phyloP scores from a whole-genome alignment of 2,797 vertebrate species.

The Anas bernieri region DNA sequence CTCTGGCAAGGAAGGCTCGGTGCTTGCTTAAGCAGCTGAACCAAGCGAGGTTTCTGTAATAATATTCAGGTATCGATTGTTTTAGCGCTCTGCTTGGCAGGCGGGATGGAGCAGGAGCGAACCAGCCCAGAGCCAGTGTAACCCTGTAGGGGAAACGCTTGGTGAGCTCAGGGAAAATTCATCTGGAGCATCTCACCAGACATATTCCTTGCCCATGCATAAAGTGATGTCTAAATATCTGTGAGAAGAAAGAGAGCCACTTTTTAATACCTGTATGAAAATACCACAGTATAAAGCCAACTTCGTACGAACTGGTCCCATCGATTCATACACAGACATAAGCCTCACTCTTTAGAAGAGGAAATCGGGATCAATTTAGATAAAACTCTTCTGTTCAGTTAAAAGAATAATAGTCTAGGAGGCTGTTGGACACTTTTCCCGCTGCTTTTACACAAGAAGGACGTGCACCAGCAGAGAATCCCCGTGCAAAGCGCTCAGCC shows the following conservation, averaged over 20 bases:
- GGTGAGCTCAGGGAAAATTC: not conserved
- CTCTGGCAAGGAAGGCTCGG: not conserved
- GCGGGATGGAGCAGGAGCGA: not conserved
- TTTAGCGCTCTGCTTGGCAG: not conserved
- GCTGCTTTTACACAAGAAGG: not conserved
- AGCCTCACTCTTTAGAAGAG: not conserved
- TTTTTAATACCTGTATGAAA: not conserved
- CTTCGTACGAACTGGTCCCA: not conserved
- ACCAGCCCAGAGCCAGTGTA: not conserved
- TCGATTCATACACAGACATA: not conserved
- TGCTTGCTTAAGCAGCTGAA: not conserved
- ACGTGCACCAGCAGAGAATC: not conserved
- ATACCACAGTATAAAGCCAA: not conserved
- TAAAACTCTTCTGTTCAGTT: not conserved
- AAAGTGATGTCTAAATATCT: not conserved
- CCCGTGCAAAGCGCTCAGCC: rapidly evolving
- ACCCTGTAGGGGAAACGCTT: not conserved
- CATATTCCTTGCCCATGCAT: not conserved
- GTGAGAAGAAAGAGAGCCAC: not conserved
- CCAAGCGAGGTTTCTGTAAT: not conserved
- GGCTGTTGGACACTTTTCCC: not conserved
- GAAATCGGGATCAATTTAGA: not conserved
- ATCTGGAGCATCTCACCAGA: not conserved
- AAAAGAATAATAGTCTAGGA: not conserved
- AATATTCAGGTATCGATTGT: not conserved